These are phyloP conservation scores for Pseudochromis fuscus DNA, from an alignment of 2,797 vertebrate species.

Conservation along the genomic window DNA sequence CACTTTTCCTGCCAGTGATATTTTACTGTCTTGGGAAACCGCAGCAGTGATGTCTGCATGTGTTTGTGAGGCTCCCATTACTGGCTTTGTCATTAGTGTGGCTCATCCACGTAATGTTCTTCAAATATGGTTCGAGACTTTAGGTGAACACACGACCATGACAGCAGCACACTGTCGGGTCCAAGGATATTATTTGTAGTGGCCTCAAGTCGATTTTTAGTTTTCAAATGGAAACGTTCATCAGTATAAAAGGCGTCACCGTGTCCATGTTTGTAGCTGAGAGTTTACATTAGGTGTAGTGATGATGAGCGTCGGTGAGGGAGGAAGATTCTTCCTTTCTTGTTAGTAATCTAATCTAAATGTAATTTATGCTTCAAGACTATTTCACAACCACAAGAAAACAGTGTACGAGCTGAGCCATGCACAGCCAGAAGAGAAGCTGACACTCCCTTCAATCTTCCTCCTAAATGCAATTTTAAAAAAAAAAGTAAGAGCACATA, in stretches of 20 bases:
- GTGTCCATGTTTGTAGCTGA: conserved; percentile 22
- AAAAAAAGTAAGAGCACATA: conserved; percentile 9
- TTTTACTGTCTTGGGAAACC: conserved; percentile 68
- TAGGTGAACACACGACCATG: neutral
- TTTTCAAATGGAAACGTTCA: conserved; percentile 7
- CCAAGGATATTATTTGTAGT: neutral
- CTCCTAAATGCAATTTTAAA: neutral
- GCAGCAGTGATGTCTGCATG: conserved; percentile 58
- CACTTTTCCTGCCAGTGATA: conserved; percentile 56
- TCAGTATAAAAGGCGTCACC: too few species aligned
- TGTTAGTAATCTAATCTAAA: conserved; percentile 7
- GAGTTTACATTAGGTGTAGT: neutral
- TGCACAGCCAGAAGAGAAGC: conserved; percentile 14
- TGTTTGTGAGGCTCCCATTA: conserved; percentile 61
- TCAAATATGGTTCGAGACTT: conserved; percentile 22
- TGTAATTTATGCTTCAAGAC: conserved; percentile 1
- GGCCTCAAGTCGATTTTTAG: conserved; percentile 3
- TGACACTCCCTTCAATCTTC: conserved; percentile 3
- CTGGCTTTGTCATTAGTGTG: conserved; percentile 62
- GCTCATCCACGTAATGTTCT: conserved; percentile 29
- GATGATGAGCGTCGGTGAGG: neutral
- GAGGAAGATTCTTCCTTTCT: neutral
- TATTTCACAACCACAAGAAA: conserved; percentile 17
- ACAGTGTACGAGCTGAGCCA: neutral
- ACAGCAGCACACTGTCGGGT: neutral